Evolutionary conservation across 2,113 vertebrate species (phyloP).

Genomic region (Hippopotamus amphibius): DNA sequence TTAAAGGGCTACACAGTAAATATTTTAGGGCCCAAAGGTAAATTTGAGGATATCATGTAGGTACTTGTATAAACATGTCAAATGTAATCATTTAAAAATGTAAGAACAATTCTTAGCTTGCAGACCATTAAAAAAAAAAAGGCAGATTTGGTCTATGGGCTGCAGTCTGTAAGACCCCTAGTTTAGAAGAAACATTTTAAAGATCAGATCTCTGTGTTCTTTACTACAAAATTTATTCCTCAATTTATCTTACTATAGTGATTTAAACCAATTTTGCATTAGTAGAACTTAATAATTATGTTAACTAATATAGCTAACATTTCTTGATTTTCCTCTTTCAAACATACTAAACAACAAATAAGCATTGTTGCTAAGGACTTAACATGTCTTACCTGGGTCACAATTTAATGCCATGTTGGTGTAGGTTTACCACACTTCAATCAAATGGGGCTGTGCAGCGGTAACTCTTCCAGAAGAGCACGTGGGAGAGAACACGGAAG

Average conservation of each 20-base stretch:
- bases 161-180: background rate
- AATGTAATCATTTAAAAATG: background rate
- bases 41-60: background rate
- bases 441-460: background rate
- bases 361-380: background rate
- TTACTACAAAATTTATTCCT: background rate
- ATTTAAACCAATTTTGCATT: slow-evolving; percentile 17
- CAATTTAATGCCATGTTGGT: background rate
- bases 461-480: background rate
- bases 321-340: background rate
- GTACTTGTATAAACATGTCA: background rate
- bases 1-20: background rate
- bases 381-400: background rate
- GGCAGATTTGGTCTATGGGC: background rate
- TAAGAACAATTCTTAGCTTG: background rate
- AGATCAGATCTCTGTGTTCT: background rate
- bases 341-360: background rate
- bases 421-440: background rate
- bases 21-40: background rate
- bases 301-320: background rate
- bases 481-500: background rate
- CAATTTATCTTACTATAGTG: background rate
- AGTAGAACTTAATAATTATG: background rate
- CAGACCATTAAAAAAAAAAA: background rate
- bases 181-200: background rate